These are phyloP conservation scores for Echinarachnius parma DNA, from an alignment of 53 echinoderm and acorn worm species.

Conservation along the genomic window DNA sequence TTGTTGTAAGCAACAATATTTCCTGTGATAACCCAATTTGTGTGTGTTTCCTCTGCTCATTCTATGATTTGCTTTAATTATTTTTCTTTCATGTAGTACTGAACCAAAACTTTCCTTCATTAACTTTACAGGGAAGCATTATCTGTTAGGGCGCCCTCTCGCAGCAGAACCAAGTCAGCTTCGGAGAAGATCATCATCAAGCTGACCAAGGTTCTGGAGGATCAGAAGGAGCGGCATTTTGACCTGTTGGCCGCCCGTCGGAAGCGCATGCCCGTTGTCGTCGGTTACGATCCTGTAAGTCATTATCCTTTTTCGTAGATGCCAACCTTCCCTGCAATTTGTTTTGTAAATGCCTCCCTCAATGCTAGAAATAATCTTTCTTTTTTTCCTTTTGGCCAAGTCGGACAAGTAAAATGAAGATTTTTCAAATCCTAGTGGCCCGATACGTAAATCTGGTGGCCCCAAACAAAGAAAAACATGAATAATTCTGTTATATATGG, in stretches of 20 bases:
- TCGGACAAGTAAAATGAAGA: too few species aligned
- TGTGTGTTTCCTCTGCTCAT: too few species aligned
- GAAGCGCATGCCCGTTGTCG: constrained; percentile 25
- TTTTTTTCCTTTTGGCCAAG: too few species aligned
- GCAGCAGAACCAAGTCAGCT: constrained; percentile 35
- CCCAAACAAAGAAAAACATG: too few species aligned
- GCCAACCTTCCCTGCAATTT: neutral
- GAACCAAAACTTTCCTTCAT: too few species aligned
- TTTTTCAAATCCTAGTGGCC: too few species aligned
- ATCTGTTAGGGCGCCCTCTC: constrained; percentile 25
- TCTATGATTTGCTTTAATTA: too few species aligned
- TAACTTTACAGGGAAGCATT: constrained; percentile 50
- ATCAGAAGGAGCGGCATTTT: constrained; percentile 41
- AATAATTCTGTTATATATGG: too few species aligned
- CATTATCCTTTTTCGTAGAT: neutral
- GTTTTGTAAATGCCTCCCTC: neutral
- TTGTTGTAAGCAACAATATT: too few species aligned
- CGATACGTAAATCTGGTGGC: too few species aligned
- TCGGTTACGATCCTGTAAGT: constrained; percentile 47
- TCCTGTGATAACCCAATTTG: too few species aligned
- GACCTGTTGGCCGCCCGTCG: neutral
- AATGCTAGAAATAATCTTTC: neutral
- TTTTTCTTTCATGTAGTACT: too few species aligned
- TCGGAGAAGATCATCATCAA: constrained; percentile 59
- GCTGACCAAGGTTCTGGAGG: constrained; percentile 62